A percentile compares a stretch with the other conserved stretches of the same genome.
phyloP scores from a whole-genome alignment of 2,888 invertebrate species.

The Bombylius discolor region DNA sequence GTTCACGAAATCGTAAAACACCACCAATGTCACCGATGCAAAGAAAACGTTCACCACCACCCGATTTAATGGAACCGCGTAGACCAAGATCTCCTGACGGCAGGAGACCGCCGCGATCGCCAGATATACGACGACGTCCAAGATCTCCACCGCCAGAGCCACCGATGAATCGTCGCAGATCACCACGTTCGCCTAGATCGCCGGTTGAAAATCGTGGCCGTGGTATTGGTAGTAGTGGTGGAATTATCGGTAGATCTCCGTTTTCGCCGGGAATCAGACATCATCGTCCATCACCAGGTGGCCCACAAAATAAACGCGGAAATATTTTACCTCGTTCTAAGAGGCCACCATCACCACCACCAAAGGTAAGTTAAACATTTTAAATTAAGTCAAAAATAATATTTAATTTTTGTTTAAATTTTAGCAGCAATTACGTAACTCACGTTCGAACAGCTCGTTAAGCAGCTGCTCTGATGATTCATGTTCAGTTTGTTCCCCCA shows the following conservation, averaged over 20 bases:
- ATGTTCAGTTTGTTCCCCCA: conserved; percentile 70
- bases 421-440: conserved; percentile 38
- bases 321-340: conserved; percentile 34
- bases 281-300: conserved; percentile 29
- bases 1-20: conserved; percentile 29
- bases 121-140: conserved; percentile 22
- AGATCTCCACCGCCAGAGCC: conserved; percentile 34
- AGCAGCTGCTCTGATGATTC: conserved; percentile 76
- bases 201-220: conserved; percentile 17
- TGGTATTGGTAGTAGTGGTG: conserved; percentile 17
- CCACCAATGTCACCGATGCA: conserved; percentile 28
- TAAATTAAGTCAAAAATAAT: too few species aligned
- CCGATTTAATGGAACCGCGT: conserved; percentile 34
- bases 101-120: conserved; percentile 29
- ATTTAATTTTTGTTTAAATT: background rate
- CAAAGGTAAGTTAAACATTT: conserved; percentile 22
- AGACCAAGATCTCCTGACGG: conserved; percentile 19
- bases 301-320: conserved; percentile 25
- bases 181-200: conserved; percentile 24
- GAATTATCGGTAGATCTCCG: conserved; percentile 10
- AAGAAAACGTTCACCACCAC: conserved; percentile 35
- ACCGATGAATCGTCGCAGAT: conserved; percentile 27
- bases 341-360: conserved; percentile 37
- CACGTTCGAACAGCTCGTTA: conserved; percentile 60
- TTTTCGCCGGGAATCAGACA: conserved; percentile 17